Base-by-base conservation (phyloP, 92 coral and sea anemone species). In the Palythoa grandiflora region DNA sequence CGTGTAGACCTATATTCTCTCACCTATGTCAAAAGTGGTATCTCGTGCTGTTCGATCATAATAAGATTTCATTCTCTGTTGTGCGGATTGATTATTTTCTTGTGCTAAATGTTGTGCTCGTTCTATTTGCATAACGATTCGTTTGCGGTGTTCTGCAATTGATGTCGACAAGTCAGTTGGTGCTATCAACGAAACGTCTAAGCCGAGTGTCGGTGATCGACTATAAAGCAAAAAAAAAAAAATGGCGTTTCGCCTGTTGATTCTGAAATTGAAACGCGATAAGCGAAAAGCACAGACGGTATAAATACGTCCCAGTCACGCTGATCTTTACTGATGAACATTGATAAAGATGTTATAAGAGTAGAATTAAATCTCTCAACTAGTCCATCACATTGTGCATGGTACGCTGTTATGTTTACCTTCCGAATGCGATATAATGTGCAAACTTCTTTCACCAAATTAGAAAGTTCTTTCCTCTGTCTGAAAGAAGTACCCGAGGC, bases 231-330 rank as follows among this genome's bases (percentile, higher is more conserved):
- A 68, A 50, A 83, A 87, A 90, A 68, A 50, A 83, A 87, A 38
- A 92, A 92, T 2, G 95, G 95, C 15, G 87, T 66, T 59, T 92
- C 95, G 37, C 86, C 85, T 1, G 89, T 92, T 14, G 91, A 50
- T 48, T 80, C 91, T 14, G 81, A 70, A 1, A 89, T 88, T 2
- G 95, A 87, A 3, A 89, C 88, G 1, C 95, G 79, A 63, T 78
- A 87, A 3, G 78, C 87, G 13, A 89, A 76, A 12, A 89, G 54
- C 5, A 84, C 77, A 1, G 83, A 83, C 3, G 89, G 80, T n/a
- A 89, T 75, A 51, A 73, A 89, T 5, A 77, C 37, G 37, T 89
- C 92, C 87, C 89, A 89, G 68, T 89, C 92, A 8, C 74, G 75
- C 65, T 90, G 93, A 13, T 86, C 40, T 21, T 71, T 72, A 48